Evolutionary conservation across 2,113 vertebrate genomes (phyloP).

Genomic region (Otocyon megalotis): DNA sequence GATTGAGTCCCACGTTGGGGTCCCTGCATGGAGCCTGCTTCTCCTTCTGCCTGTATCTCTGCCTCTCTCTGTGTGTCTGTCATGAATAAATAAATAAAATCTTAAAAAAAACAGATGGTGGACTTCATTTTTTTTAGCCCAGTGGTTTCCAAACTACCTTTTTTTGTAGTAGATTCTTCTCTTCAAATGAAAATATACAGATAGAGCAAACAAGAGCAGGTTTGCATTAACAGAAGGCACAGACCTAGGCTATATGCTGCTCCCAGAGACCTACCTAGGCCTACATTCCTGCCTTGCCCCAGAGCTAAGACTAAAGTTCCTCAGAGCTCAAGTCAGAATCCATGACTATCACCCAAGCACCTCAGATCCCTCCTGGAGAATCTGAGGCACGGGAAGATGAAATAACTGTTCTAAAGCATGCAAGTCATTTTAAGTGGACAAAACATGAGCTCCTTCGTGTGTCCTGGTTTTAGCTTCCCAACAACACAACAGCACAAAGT

Average conservation of each 20-base stretch:
- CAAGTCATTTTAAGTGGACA: not conserved
- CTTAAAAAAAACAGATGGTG: not conserved
- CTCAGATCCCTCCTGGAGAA: not conserved
- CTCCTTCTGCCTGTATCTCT: no score
- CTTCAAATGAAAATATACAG: slow-evolving; percentile 25
- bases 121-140: not conserved
- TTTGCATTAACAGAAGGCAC: not conserved
- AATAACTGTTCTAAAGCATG: not conserved
- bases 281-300: not conserved
- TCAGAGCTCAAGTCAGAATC: not conserved
- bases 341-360: not conserved
- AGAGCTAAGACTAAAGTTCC: not conserved
- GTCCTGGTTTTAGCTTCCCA: not conserved
- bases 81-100: no score
- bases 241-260: not conserved
- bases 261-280: not conserved
- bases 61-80: no score
- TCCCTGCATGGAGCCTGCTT: no score
- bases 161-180: not conserved
- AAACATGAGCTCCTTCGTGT: not conserved
- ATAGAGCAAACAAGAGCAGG: slow-evolving; percentile 7
- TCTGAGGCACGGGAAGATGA: not conserved
- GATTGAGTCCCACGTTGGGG: no score
- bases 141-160: slow-evolving; percentile 25
- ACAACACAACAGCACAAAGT: not conserved